Conservation (phyloP, 2,888 invertebrate genomes). For the Ochropleura leucogaster region DNA sequence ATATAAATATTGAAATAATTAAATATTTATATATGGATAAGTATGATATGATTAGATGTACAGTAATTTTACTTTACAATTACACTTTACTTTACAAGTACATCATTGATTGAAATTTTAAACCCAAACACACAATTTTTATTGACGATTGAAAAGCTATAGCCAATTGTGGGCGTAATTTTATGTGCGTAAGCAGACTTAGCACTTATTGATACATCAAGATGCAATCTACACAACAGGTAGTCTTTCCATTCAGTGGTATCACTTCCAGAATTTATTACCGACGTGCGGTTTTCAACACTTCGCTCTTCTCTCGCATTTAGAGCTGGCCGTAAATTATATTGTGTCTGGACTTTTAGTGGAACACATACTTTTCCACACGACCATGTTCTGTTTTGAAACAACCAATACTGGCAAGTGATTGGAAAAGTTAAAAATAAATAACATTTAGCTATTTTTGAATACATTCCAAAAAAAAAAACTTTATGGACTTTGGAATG, state of each 20-base stretch:
- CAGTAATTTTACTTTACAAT: not conserved
- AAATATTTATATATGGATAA: too few species aligned
- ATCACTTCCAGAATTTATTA: slow-evolving; percentile 32
- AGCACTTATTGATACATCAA: slow-evolving; percentile 33
- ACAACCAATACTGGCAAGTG: not conserved
- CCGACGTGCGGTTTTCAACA: slow-evolving; percentile 24
- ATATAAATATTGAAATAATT: too few species aligned
- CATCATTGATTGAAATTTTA: too few species aligned
- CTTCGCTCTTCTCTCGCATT: slow-evolving; percentile 17
- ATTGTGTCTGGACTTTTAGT: slow-evolving; percentile 4
- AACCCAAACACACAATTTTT: not conserved
- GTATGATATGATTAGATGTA: too few species aligned
- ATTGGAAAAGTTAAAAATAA: not conserved
- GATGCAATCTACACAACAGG: not conserved
- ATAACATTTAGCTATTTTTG: not conserved
- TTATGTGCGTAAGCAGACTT: slow-evolving; percentile 15
- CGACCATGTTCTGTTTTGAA: not conserved
- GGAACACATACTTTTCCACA: not conserved
- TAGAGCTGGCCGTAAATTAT: slow-evolving; percentile 33
- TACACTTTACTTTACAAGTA: too few species aligned
- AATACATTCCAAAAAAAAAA: too few species aligned
- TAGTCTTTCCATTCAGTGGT: slow-evolving; percentile 1
- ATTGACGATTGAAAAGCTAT: not conserved
- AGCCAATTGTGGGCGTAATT: slow-evolving; percentile 10
- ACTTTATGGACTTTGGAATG: too few species aligned